Base-by-base conservation (phyloP, 1,140 invertebrate genomes). In the Hyles euphorbiae region DNA sequence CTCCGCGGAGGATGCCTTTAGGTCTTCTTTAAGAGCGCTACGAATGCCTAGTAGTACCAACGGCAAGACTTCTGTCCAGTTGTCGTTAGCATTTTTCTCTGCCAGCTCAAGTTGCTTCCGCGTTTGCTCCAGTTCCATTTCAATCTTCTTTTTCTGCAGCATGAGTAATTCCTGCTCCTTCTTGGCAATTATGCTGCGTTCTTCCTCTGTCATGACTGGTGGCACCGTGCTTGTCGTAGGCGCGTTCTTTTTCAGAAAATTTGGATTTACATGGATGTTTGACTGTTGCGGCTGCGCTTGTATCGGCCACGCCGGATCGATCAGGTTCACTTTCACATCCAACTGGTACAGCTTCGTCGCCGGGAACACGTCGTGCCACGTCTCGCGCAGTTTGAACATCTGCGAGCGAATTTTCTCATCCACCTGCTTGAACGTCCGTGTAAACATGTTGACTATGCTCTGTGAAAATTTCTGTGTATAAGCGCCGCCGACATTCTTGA, bases 291-390 rank as follows among this genome's bases (percentile, higher is more conserved):
- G 89, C 59, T 90, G 87, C 32, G 93, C 91, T 66, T 94, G 94
- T 50, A 99, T 94, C 4, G 98, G 98, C 98, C 98, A 99, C 0
- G 96, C 97, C 54, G 95, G 96, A 89, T 99, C 98, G 32, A 99
- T 93, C 12, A 93, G 88, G 68, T 95, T 92, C 11, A 99, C 96
- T 80, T 95, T 93, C 10, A 96, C 93, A 91, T 99, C 98, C 63
- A 99, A 89, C 10, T 93, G 93, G 89, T 98, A 98, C 47, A 99
- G 89, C 75, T 96, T 97, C 34, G 93, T 94, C 7, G 93, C 91
- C 0, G 96, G 93, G 74, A 99, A 98, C 45, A 99, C 94, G 56
- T 96, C 95, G 75, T 93, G 94, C 98, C 98, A 99, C 0, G 98
- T 99, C 76, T 96, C 94, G 1, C 98, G 91, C 7, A 99, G 90